Evolutionary conservation across 2,888 invertebrate species (phyloP), one percentile per base, ranked within the genome.

Genomic region (Tolmerus cingulatus): DNA sequence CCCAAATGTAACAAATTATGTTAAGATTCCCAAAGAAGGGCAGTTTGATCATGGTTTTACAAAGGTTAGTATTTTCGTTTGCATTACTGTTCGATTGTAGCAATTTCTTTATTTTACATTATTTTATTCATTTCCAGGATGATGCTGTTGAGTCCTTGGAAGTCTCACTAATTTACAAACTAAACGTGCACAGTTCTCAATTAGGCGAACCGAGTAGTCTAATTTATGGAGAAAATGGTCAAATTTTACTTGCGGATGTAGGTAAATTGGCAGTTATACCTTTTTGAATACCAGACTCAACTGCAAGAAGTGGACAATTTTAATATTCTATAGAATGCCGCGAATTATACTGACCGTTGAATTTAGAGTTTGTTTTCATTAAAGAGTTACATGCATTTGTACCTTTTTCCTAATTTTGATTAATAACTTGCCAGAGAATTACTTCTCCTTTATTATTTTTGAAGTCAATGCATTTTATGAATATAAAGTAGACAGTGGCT

Each of bases 171-270:
- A 94, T 95, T 90, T 93, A 94, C 78, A 93, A 94, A 43, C 93
- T 95, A 86, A 93, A 94, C 40, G 95, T 95, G 5, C 92, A 93
- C 88, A 93, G 93, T 89, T 93, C 94, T 23, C 93, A 94, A 55
- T 91, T 94, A 78, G 93, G 84, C 30, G 92, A 94, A 0, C 94
- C 96, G 0, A 96, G 96, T 90, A 95, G 95, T 37, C 92, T 96
- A 37, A 93, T 96, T 19, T 93, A 95, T 79, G 96, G 95, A 3
- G 95, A 93, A 91, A 93, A 92, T 77, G 92, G 94, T 40, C 94
- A 94, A 78, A 91, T 95, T 84, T 90, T 95, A 46, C 93, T 95
- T n/a, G 93, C 94, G 5, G 94, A 94, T 78, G 93, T 93, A 89
- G 94, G 94, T 94, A 91, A 84, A 66, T 8, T 66, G 9, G 1